Base-by-base conservation (phyloP, 2,113 vertebrate species). In the Pterocles gutturalis region DNA sequence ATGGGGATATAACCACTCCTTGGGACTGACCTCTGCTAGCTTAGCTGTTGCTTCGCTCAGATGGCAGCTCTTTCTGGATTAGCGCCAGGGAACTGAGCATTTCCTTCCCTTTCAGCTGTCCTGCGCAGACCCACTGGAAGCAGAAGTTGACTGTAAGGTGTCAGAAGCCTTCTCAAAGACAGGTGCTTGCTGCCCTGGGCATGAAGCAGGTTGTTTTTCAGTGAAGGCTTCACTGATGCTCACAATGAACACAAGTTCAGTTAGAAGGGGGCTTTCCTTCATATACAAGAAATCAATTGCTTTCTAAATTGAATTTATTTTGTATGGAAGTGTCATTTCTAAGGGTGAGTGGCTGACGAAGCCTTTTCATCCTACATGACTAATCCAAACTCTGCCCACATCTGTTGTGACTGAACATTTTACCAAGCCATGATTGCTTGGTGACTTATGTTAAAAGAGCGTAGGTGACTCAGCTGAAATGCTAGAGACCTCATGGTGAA, bases 351-450 rank as follows among this genome's bases (percentile, higher is more conserved):
- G 64, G 64, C 79, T 96, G 85, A 89, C 2, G 7, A 88, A 93
- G 48, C 33, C 76, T 93, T 89, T 94, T 93, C 79, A 78, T 66
- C 33, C 51, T 81, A 70, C 7, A 3, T 97, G 93, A 93, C 92
- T 97, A 96, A 96, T 95, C 81, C 79, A 79, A 86, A 66, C 57
- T 78, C 87, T 94, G 90, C 88, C 95, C 65, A 75, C 72, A 78
- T 93, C 34, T 93, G 69, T 94, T 95, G 64, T 90, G 90, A 92
- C 72, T 93, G 93, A 94, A 93, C 69, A 31, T 64, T 82, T 91
- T 64, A 84, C 28, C 61, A 79, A 94, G 48, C 29, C 65, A 60
- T 0, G 2, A 13, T 64, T 93, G 41, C 66, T 94, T 61, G 33
- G 90, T 83, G 87, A 83, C 75, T 87, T 86, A 49, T 1, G 43